Base-by-base conservation (phyloP, 2,113 vertebrate genomes). In the Perccottus glenii region DNA sequence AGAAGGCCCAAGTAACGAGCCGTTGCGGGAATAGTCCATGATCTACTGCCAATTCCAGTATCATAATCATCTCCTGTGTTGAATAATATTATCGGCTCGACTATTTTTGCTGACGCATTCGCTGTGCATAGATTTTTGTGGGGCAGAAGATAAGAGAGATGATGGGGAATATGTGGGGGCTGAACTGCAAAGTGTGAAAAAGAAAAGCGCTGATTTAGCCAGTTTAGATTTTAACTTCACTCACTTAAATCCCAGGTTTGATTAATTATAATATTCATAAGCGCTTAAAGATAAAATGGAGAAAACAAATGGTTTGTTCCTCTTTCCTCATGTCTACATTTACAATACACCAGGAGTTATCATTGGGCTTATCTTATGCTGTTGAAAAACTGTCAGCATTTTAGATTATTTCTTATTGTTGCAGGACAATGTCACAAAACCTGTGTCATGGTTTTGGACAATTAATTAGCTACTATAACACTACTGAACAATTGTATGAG, bases 31-130 rank as follows among this genome's bases (percentile, higher is more conserved):
- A 80, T 64, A 75, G 72, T 75, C 67, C 67, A 77, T 47, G 46
- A 58, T 73, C 64, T 40, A 40, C 67, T 68, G 70, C 65, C 74
- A 82, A 77, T 75, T 83, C 81, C 69, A 52, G 73, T 78, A 82
- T 80, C 73, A 78, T 84, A 80, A 84, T 87, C 78, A 87, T 53
- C 80, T 56, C 77, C 57, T 65, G 75, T 80, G 77, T 63, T 64
- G 70, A 61, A 44, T 52, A 16, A 81, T 80, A 85, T 76, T 67
- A 86, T 65, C 72, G 50, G 61, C 47, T 59, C 70, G 43, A 66
- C 43, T 63, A 55, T 84, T 86, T 86, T 70, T 7, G 78, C 84
- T 86, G 78, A 85, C 84, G 64, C 67, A 72, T 62, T 64, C 47
- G 51, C 71, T 72, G 67, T 67, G 56, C 49, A 73, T 74, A 65